Evolutionary conservation across 2,888 invertebrate genomes (phyloP), one percentile per base, ranked within the genome.

Genomic region (Harpagoxenus sublaevis): DNA sequence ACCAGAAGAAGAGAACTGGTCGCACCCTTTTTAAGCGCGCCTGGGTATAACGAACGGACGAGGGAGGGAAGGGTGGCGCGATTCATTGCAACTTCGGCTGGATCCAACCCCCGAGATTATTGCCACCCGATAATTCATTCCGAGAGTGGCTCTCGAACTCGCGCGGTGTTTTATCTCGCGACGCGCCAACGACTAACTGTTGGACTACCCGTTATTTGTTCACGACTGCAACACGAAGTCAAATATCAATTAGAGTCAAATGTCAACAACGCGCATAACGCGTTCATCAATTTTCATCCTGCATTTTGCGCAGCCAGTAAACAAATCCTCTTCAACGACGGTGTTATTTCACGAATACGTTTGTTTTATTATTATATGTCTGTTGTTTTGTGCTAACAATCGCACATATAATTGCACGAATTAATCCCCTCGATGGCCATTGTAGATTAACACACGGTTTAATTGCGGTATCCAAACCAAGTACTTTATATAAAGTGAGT

Each of bases 111-210:
- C 23, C 48, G 79, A 73, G 48, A 79, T 79, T 60, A 71, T 79
- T 79, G 71, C 48, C 73, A 48, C 35, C 39, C 79, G 79, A 73
- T 79, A 79, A 79, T 79, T 73, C 79, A 71, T 73, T 62, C 39
- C 48, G 48, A 35, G 71, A 35, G 57, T 35, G 48, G 12, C 48
- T 73, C 23, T 45, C 57, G 57, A 23, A 31, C 31, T 35, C 73
- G 35, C n/a, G n/a, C n/a, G n/a, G n/a, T 71, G 60, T 73, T 73
- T 79, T 39, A 60, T 73, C 73, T 62, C 28, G 60, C 39, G 28
- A 9, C 65, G 8, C 55, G 10, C 23, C 39, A 48, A 75, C 31
- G 23, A 23, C 23, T 23, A 77, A 39, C 66, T 65, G 18, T 23
- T 18, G n/a, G 31, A 28, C 10, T 15, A 31, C 3, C 45, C 55